Evolutionary conservation across 2,888 invertebrate genomes (phyloP), one percentile per base, ranked within the genome.

Genomic region (Lapara coniferarum): DNA sequence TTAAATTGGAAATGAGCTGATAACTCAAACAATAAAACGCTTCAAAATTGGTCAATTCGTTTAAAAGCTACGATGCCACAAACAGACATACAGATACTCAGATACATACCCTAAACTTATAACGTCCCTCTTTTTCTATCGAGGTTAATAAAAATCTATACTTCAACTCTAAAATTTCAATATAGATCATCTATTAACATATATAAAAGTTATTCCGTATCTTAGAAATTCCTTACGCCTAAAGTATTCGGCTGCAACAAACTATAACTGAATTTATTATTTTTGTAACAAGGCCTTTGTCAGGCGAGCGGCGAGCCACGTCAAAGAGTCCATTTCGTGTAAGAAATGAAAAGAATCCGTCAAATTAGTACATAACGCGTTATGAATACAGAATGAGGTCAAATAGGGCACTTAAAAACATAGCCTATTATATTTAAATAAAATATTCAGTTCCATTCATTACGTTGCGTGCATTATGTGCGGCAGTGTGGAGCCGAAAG

Each of bases 381-480:
- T 86, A 85, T 91, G 93, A 91, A 93, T 93, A 92, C 89, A 74
- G 75, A 93, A 93, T 92, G 92, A 93, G 93, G 92, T 91, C 90
- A 90, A 90, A 89, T 89, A 87, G 90, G 90, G 91, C 90, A 90
- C 89, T 90, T 86, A 87, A 86, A 88, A 89, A 89, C 86, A 88
- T 77, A 80, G 80, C 80, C 89, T 85, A 89, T 90, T 92, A 90
- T 92, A 88, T 87, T 83, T 86, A 89, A 92, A 93, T 91, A 92
- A 93, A 92, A 92, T 93, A 93, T 93, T 92, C 92, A 84, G 85
- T 83, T 85, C 90, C 90, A 92, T 93, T 92, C 91, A 91, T 88
- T 88, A 87, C 85, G 46, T 77, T 81, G 82, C 79, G 85, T 81
- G 80, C 72, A 82, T 84, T 82, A 83, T 81, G 82, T 87, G 86